Percentiles rank a stretch among this genome's conserved stretches.
Evolutionary conservation across 2,888 invertebrate species (phyloP).

Genomic region (Bombylius major): DNA sequence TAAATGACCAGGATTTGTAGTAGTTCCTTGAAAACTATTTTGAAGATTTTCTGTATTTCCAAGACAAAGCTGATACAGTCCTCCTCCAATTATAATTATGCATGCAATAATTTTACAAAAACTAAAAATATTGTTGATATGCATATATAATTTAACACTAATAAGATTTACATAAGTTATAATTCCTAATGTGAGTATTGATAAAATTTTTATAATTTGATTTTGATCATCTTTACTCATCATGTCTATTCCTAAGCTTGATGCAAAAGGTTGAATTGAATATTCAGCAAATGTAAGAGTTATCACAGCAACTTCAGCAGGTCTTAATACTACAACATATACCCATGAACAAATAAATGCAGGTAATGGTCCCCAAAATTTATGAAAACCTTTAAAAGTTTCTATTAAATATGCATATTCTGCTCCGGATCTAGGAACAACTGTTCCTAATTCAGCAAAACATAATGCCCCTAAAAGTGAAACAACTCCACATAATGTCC

Average conservation of each 20-base stretch:
- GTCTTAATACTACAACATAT: conserved; percentile 58
- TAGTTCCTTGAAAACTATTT: conserved; percentile 58
- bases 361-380: conserved; percentile 57
- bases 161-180: conserved; percentile 67
- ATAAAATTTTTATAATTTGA: conserved; percentile 47
- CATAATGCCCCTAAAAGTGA: conserved; percentile 67
- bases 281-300: conserved; percentile 67
- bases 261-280: conserved; percentile 48
- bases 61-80: conserved; percentile 51
- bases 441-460: conserved; percentile 69
- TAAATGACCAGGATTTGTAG: conserved; percentile 48
- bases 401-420: conserved; percentile 70
- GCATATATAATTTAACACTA: conserved; percentile 67
- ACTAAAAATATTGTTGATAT: conserved; percentile 69
- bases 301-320: conserved; percentile 67
- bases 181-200: conserved; percentile 50
- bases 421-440: conserved; percentile 66
- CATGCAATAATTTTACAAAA: conserved; percentile 67
- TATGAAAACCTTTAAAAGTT: conserved; percentile 54
- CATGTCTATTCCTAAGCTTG: conserved; percentile 33
- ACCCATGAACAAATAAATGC: conserved; percentile 69
- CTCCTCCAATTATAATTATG: conserved; percentile 61
- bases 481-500: conserved; percentile 65
- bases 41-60: conserved; percentile 50
- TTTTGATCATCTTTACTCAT: conserved; percentile 35